phyloP scores from a whole-genome alignment of 2,888 invertebrate species.

The Aelia acuminata region DNA sequence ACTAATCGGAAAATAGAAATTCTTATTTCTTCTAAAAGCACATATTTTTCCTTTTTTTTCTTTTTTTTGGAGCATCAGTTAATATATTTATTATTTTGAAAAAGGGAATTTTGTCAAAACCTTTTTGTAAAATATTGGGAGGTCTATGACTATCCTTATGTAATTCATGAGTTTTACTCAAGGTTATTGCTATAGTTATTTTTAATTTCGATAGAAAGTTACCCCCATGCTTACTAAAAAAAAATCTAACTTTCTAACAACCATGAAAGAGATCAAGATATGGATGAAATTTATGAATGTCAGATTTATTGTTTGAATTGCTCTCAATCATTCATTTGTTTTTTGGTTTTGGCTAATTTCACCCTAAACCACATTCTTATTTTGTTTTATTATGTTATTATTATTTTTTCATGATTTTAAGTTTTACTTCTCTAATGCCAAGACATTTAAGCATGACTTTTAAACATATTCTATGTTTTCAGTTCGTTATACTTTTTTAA shows the following conservation, averaged over 20 bases:
- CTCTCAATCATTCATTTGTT: conserved; percentile 1
- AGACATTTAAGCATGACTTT: conserved; percentile 45
- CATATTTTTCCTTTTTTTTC: too few relatives aligned
- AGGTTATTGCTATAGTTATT: neutral
- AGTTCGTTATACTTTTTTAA: neutral
- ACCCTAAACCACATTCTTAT: neutral
- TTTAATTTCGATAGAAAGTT: neutral
- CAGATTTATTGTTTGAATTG: neutral
- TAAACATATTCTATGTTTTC: conserved; percentile 44
- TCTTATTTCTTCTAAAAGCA: conserved; percentile 44
- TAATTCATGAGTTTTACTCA: neutral
- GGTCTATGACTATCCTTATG: neutral
- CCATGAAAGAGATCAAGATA: neutral
- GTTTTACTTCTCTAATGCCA: conserved; percentile 14
- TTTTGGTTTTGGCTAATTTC: conserved; percentile 44
- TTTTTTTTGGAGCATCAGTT: neutral
- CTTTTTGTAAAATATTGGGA: neutral
- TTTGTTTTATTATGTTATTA: conserved; percentile 38
- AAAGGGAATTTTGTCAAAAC: conserved; percentile 34
- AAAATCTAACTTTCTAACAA: neutral
- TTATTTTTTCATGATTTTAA: conserved; percentile 11
- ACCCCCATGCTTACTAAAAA: neutral
- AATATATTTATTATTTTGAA: conserved; percentile 6
- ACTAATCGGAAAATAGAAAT: conserved; percentile 45
- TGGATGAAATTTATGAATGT: neutral